Conservation (phyloP, 2,797 vertebrate genomes). For the Pseudochirops cupreus region DNA sequence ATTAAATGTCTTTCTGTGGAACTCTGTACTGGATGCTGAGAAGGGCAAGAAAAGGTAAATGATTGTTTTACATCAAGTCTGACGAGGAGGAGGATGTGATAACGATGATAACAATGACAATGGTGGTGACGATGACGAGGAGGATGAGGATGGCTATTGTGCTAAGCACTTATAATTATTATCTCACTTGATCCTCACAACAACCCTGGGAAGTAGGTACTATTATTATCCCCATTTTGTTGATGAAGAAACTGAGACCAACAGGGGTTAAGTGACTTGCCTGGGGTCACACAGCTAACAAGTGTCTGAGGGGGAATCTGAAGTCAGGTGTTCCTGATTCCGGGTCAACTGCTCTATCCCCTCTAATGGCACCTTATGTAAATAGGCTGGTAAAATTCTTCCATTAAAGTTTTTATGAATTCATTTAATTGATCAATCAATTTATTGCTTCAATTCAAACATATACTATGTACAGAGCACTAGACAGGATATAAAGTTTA, state of each 20-base stretch:
- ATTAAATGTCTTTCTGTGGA: not conserved
- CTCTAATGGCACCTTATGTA: not conserved
- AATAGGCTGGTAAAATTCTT: not conserved
- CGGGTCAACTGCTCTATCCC: not conserved
- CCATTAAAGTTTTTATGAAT: not conserved
- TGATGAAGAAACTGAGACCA: not conserved
- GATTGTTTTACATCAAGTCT: not conserved
- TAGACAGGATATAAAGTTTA: not conserved
- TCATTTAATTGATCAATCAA: not conserved
- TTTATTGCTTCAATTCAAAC: not conserved
- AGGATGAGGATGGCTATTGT: not conserved
- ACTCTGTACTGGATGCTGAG: not conserved
- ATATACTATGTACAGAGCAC: not conserved
- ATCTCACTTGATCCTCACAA: not conserved
- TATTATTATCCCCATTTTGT: not conserved
- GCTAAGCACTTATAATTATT: not conserved
- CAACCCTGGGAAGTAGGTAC: not conserved
- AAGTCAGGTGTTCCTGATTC: not conserved
- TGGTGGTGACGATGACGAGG: too few relatives aligned
- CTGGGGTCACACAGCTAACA: not conserved
- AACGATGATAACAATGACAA: not conserved
- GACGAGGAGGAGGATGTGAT: not conserved
- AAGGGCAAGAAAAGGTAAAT: not conserved
- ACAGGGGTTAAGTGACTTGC: not conserved
- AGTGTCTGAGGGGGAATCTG: not conserved